phyloP scores from a whole-genome alignment of 2,888 invertebrate genomes.

The Caenorhabditis becei region DNA sequence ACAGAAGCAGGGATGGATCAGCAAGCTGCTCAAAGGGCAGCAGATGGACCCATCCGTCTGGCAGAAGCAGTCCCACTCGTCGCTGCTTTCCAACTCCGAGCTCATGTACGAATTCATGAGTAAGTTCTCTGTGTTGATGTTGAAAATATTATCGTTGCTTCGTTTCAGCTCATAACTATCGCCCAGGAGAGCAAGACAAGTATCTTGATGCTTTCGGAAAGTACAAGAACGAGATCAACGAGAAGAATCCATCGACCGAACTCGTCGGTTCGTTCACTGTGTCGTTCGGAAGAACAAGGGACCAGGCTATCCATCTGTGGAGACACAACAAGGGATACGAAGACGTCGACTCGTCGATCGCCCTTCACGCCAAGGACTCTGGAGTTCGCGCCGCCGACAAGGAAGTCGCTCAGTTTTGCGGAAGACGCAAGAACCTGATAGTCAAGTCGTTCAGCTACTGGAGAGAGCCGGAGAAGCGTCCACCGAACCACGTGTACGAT shows the following conservation, averaged over 20 bases:
- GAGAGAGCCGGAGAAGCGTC: conserved; percentile 85
- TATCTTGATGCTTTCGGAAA: conserved; percentile 77
- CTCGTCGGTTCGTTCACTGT: conserved; percentile 97
- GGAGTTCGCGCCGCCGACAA: conserved; percentile 73
- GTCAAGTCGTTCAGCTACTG: conserved; percentile 97
- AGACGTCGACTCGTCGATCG: conserved; percentile 83
- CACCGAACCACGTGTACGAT: conserved; percentile 92
- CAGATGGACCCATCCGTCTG: conserved; percentile 70
- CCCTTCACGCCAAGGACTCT: conserved; percentile 62
- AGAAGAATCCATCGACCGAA: conserved; percentile 82
- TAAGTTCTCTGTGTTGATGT: conserved; percentile 79
- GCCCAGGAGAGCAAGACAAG: conserved; percentile 73
- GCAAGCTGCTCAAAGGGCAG: conserved; percentile 77
- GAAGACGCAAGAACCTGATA: conserved; percentile 87
- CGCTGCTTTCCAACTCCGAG: conserved; percentile 96
- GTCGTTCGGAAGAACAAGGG: conserved; percentile 91
- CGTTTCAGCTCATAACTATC: conserved; percentile 80
- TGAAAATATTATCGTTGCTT: too few species aligned
- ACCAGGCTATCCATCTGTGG: conserved; percentile 97
- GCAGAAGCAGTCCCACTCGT: conserved; percentile 87
- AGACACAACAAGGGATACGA: conserved; percentile 91
- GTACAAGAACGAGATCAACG: conserved; percentile 71
- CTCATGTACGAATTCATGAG: conserved; percentile 94
- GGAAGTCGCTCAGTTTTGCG: conserved; percentile 83
- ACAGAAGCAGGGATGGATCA: conserved; percentile 78